A percentile compares a stretch with the other conserved stretches of the same genome.
Evolutionary conservation across 2,113 vertebrate species (phyloP).

Genomic region (Cebus imitator): DNA sequence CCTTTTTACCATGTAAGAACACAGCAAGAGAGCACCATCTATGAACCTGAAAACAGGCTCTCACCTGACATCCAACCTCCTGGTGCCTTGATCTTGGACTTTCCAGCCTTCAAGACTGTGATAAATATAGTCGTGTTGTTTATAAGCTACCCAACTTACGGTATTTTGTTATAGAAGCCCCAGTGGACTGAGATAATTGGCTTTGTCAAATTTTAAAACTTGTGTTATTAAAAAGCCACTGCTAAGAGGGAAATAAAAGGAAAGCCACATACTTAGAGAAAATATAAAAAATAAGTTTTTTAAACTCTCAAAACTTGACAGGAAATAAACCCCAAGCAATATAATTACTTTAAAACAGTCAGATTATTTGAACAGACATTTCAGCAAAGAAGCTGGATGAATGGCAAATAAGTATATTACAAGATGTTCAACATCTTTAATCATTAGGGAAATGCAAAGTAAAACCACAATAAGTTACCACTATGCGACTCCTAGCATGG

Average conservation of each 20-base stretch:
- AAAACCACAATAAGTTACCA: neutral
- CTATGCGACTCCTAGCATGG: neutral
- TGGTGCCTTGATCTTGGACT: neutral
- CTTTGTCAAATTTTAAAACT: neutral
- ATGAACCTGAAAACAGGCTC: neutral
- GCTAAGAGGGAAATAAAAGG: neutral
- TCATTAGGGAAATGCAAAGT: neutral
- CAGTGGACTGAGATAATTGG: neutral
- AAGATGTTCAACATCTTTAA: neutral
- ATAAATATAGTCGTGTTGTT: neutral
- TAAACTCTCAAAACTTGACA: neutral
- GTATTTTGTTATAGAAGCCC: neutral
- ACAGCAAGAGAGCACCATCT: neutral
- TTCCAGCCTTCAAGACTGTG: too few species aligned
- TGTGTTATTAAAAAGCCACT: neutral
- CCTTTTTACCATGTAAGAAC: neutral
- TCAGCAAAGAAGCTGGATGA: neutral
- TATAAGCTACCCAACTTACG: neutral
- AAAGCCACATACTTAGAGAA: neutral
- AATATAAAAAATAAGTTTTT: neutral
- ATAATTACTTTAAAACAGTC: neutral
- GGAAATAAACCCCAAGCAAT: neutral
- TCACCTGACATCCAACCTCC: neutral
- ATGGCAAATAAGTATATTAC: neutral
- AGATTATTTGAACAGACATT: neutral